A percentile compares a stretch with the other conserved stretches of the same genome.
phyloP scores from a whole-genome alignment of 2,888 invertebrate species.

The Chydorus sphaericus region DNA sequence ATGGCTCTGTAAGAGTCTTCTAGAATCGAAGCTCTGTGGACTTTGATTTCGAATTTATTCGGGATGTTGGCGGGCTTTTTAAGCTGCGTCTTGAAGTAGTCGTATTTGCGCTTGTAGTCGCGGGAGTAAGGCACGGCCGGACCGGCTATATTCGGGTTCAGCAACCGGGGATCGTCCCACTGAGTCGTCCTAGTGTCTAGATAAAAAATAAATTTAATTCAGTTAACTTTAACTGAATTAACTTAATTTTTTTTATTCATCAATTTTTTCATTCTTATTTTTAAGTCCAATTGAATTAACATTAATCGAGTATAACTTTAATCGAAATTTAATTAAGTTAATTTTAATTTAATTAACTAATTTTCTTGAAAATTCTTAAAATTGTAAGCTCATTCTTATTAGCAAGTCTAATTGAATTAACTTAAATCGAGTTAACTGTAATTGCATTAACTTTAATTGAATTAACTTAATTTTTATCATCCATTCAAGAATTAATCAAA shows the following conservation, averaged over 20 bases:
- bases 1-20: conserved; percentile 96
- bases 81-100: conserved; percentile 90
- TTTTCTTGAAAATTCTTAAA: no score
- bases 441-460: no score
- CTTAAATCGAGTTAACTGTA: not conserved
- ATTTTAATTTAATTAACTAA: no score
- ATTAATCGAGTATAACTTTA: no score
- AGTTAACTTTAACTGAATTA: no score
- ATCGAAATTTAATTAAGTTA: no score
- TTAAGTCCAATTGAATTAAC: no score
- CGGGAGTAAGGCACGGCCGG: conserved; percentile 96
- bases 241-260: no score
- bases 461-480: no score
- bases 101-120: conserved; percentile 97
- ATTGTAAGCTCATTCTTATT: not conserved
- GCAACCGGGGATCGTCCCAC: conserved; percentile 97
- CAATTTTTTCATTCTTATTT: no score
- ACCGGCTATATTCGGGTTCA: conserved; percentile 90
- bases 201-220: no score
- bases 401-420: not conserved
- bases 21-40: conserved; percentile 71
- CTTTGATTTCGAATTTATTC: conserved; percentile 93
- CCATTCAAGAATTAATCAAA: no score
- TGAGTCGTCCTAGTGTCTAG: conserved; percentile 89
- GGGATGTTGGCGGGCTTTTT: conserved; percentile 92